Evolutionary conservation across 2,797 vertebrate species (phyloP), one percentile per base, ranked within the genome.

Genomic region (Falco columbarius): DNA sequence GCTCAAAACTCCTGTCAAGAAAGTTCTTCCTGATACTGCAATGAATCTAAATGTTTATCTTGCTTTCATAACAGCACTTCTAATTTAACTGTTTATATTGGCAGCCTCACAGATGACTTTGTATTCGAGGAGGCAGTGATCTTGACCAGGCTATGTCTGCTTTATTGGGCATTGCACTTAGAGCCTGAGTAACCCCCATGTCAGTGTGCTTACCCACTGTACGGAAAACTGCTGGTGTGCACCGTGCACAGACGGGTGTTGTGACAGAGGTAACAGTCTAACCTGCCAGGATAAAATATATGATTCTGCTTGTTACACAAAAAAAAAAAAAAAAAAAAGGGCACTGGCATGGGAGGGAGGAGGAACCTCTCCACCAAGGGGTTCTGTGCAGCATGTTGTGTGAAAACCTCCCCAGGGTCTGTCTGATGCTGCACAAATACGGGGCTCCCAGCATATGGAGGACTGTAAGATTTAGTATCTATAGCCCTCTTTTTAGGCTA

Each of bases 201-300:
- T 42, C 56, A 52, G 15, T 9, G 32, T 6, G 16, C 5, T 4
- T 16, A 56, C 19, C 6, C 1, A 0, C 29, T 46, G 14, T 14
- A 0, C 12, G 24, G 58, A 62, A 34, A 38, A 14, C 3, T 67
- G 56, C 29, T 21, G 58, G 13, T 65, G 36, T 47, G 56, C 17
- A 10, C 42, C 0, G 0, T 1, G 34, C 14, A 4, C 2, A 12
- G 11, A 12, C 2, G 3, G 27, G 30, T 0, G 0, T 26, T 24
- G 32, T 3, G 47, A 23, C 29, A 56, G 36, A 24, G 10, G 21
- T 32, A 49, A 24, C 10, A 30, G 9, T 16, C 34, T 29, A 12
- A 21, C 14, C 38, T n/a, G 16, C 16, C 51, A 34, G 52, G 22
- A 73, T 17, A 44, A 83, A 23, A 18, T 3, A 2, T 3, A 19